Evolutionary conservation across 2,113 vertebrate species (phyloP).

Genomic region (Hypocryptadius cinnamomeus): DNA sequence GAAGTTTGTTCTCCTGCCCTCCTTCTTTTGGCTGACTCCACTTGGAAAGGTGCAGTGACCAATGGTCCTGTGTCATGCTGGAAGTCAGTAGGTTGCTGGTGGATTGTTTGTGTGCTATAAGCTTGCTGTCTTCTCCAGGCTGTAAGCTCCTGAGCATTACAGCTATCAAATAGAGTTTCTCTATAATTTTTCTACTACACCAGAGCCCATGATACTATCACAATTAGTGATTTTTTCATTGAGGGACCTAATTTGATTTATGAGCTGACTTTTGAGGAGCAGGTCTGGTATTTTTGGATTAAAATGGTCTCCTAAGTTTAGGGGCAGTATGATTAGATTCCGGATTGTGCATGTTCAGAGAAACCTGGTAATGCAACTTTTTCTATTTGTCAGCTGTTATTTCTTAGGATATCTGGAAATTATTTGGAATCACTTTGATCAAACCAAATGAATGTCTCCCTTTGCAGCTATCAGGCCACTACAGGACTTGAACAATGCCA

Average conservation of each 20-base stretch:
- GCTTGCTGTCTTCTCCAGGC: neutral
- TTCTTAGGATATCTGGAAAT: neutral
- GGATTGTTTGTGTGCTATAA: neutral
- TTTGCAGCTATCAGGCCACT: conserved; percentile 39
- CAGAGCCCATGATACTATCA: neutral
- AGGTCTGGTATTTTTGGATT: neutral
- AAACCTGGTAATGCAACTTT: neutral
- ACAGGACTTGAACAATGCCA: conserved; percentile 32
- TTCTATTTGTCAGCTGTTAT: neutral
- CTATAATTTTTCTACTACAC: neutral
- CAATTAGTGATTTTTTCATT: neutral
- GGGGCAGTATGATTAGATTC: neutral
- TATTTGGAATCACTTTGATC: neutral
- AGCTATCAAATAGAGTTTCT: neutral
- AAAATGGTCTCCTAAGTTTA: neutral
- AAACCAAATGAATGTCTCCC: neutral
- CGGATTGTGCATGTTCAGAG: neutral
- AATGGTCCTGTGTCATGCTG: neutral
- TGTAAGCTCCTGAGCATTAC: neutral
- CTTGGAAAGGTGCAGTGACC: neutral
- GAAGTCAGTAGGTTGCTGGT: neutral
- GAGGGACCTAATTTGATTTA: neutral
- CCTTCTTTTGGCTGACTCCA: neutral
- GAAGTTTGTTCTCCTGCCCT: neutral
- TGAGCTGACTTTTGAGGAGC: neutral